Evolutionary conservation across 2,888 invertebrate genomes (phyloP).

Genomic region (Metacarcinus magister): DNA sequence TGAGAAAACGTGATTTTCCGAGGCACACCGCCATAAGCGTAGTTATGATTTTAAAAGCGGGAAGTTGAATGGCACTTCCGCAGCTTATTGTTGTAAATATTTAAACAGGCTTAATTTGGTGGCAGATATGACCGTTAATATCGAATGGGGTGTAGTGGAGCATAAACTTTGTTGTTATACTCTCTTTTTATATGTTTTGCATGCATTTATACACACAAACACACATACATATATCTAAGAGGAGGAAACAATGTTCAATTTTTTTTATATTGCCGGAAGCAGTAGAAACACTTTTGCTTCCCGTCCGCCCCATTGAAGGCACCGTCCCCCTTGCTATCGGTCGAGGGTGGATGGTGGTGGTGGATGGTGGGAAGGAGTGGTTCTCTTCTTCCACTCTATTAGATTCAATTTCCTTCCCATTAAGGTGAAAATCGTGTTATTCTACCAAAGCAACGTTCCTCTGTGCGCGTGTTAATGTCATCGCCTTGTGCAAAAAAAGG

Average conservation of each 20-base stretch:
- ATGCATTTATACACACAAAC: background rate
- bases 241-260: background rate
- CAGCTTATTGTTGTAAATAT: background rate
- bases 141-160: background rate
- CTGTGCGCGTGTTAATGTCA: slow-evolving; percentile 27
- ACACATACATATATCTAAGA: no score
- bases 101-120: background rate
- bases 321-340: background rate
- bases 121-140: background rate
- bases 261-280: background rate
- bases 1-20: background rate
- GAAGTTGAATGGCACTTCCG: slow-evolving; percentile 30
- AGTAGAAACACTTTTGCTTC: background rate
- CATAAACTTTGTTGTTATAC: background rate
- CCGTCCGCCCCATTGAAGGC: background rate
- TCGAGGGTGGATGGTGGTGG: background rate
- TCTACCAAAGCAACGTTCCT: slow-evolving; percentile 9
- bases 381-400: slow-evolving; percentile 44
- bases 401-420: slow-evolving; percentile 38
- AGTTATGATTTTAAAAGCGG: background rate
- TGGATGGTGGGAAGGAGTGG: background rate
- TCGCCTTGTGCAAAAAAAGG: background rate
- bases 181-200: background rate
- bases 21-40: background rate
- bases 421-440: slow-evolving; percentile 17